Evolutionary conservation across 2,888 invertebrate species (phyloP), one percentile per base, ranked within the genome.

Genomic region (Nemoura dubitans): DNA sequence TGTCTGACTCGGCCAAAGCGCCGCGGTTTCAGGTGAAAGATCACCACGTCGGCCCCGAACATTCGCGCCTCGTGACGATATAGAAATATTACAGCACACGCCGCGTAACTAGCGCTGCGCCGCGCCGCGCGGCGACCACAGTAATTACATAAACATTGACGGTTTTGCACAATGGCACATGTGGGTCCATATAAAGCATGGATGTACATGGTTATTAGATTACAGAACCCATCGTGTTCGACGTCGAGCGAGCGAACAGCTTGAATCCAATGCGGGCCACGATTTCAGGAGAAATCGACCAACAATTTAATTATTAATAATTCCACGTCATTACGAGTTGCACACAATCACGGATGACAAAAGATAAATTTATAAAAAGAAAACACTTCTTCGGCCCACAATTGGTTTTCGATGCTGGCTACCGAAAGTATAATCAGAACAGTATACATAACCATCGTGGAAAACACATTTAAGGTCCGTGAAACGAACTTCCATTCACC

Each of bases 401-500:
- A 59, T 59, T 59, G 59, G 2, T 59, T 7, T 7, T 59, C 59
- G 59, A 59, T 59, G 10, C 59, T 1, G 59, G 59, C 16, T 59
- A 1, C n/a, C 59, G 14, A 59, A 59, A 3, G 59, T 59, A 21
- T 59, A 3, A 36, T 36, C 36, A 36, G 36, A n/a, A 36, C 36
- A 36, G 10, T 36, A 36, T 36, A 36, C 10, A 36, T 36, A 59
- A 59, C 14, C 3, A 59, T 59, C 59, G 59, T 1, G 59, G 14
- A 59, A 59, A 59, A 59, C 59, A 59, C 59, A 59, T 59, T 59
- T 59, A 59, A 59, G 59, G 59, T 59, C 59, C 59, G 14, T 78
- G 25, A 27, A 78, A 27, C n/a, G 10, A 78, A 78, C 78, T 78
- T 78, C 78, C 28, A 78, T 78, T 78, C 78, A 78, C 36, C 36